Percentiles rank a stretch among this genome's conserved stretches.
These are phyloP conservation scores for Gryllus bimaculatus DNA, from an alignment of 1,140 invertebrate genomes.

Conservation along the genomic window DNA sequence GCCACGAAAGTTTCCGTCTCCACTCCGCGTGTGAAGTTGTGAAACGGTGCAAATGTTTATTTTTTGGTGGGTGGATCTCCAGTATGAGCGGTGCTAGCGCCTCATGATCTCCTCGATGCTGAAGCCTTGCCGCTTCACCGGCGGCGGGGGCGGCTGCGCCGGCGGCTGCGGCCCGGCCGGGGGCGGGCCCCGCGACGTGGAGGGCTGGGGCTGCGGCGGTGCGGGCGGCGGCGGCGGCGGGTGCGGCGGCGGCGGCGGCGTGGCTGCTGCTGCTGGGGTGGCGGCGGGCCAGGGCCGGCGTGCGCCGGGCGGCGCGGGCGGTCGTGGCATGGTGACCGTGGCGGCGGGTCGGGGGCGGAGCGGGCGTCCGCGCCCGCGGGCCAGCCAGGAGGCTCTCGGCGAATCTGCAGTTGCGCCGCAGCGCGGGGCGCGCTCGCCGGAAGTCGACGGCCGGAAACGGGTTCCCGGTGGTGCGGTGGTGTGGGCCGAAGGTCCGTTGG, in stretches of 20 bases:
- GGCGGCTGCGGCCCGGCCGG: slow-evolving; percentile 7
- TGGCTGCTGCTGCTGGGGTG: slow-evolving; percentile 2
- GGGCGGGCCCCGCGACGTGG: not conserved
- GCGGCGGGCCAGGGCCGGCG: not conserved
- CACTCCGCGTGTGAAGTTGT: too few relatives aligned
- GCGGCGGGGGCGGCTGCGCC: slow-evolving; percentile 11
- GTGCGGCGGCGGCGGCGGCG: not conserved
- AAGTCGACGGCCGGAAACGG: not conserved
- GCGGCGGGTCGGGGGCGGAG: not conserved
- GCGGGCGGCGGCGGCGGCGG: slow-evolving; percentile 8
- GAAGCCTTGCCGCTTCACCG: slow-evolving; percentile 19
- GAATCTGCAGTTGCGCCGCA: slow-evolving; percentile 16
- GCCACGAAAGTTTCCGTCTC: too few relatives aligned
- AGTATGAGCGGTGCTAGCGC: not conserved
- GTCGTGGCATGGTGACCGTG: slow-evolving; percentile 13
- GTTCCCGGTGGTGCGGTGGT: not conserved
- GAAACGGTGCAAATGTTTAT: too few relatives aligned
- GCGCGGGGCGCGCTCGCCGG: not conserved
- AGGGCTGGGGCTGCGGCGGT: slow-evolving; percentile 2
- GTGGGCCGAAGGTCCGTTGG: not conserved
- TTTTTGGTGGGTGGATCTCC: too few relatives aligned
- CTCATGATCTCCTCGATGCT: slow-evolving; percentile 20
- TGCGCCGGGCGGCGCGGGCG: not conserved
- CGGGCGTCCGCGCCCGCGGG: not conserved
- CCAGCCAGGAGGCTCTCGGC: not conserved